Evolutionary conservation across 1,140 invertebrate genomes (phyloP).

Genomic region (Apis cerana): DNA sequence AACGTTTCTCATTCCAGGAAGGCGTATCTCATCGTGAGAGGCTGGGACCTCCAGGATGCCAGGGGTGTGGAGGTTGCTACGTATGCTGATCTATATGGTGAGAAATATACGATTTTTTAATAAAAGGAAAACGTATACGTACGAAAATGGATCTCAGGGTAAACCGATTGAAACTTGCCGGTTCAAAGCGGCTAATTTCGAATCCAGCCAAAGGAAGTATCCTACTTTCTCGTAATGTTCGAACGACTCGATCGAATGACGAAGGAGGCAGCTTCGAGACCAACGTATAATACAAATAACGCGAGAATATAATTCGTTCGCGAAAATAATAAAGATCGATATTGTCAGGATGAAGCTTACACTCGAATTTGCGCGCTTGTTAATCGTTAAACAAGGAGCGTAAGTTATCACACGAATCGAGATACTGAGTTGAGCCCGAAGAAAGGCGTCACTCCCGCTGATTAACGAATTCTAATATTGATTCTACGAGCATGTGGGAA

Average conservation of each 20-base stretch:
- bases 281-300: background rate
- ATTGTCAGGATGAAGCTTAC: background rate
- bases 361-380: background rate
- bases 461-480: no score
- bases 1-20: conserved; percentile 66
- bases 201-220: no score
- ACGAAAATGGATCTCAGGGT: background rate
- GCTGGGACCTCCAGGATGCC: conserved; percentile 80
- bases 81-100: conserved; percentile 80
- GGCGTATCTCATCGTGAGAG: conserved; percentile 79
- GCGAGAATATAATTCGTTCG: background rate
- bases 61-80: conserved; percentile 80
- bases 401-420: background rate
- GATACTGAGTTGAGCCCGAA: background rate
- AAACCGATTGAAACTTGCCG: no score
- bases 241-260: no score
- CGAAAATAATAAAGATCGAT: no score
- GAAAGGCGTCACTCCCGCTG: no score
- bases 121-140: no score
- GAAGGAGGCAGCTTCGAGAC: no score
- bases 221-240: no score
- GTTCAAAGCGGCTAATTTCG: no score
- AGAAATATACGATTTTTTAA: conserved; percentile 39
- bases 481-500: no score
- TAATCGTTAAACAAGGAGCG: background rate